phyloP scores from a whole-genome alignment of 2,797 vertebrate species.

The Echiichthys vipera region DNA sequence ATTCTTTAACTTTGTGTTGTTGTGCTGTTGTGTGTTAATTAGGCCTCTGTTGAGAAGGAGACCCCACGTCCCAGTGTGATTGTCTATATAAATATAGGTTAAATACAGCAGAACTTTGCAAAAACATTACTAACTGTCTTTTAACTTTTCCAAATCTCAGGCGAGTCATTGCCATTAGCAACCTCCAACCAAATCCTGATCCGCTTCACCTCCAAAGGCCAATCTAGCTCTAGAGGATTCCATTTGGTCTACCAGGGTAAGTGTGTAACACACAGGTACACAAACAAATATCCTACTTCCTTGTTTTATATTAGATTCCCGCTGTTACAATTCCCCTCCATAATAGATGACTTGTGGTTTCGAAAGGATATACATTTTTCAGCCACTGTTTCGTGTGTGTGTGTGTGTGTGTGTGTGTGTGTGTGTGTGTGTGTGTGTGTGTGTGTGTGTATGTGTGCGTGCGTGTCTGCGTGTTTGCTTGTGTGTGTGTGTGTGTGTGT shows the following conservation, averaged over 20 bases:
- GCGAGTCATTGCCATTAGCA: slow-evolving; percentile 95
- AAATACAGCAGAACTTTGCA: slow-evolving; percentile 1
- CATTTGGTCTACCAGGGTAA: slow-evolving; percentile 98
- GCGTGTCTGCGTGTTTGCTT: no score
- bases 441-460: no score
- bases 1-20: no score
- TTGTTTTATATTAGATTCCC: slow-evolving; percentile 19
- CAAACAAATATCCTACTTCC: background rate
- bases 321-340: slow-evolving; percentile 13
- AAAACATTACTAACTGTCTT: slow-evolving; percentile 22
- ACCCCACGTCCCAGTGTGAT: no score
- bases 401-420: slow-evolving; percentile 1
- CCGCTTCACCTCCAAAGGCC: slow-evolving; percentile 95
- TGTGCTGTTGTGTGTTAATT: no score
- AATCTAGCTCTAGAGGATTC: slow-evolving; percentile 93
- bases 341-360: slow-evolving; percentile 45
- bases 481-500: slow-evolving; percentile 4
- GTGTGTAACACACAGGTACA: slow-evolving; percentile 29
- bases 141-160: slow-evolving; percentile 74
- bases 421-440: slow-evolving; percentile 2
- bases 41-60: no score
- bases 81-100: background rate
- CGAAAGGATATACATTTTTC: slow-evolving; percentile 38
- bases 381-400: slow-evolving; percentile 24
- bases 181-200: slow-evolving; percentile 97